Evolutionary conservation across 2,888 invertebrate species (phyloP), one percentile per base, ranked within the genome.

Genomic region (Odontomyia ornata): DNA sequence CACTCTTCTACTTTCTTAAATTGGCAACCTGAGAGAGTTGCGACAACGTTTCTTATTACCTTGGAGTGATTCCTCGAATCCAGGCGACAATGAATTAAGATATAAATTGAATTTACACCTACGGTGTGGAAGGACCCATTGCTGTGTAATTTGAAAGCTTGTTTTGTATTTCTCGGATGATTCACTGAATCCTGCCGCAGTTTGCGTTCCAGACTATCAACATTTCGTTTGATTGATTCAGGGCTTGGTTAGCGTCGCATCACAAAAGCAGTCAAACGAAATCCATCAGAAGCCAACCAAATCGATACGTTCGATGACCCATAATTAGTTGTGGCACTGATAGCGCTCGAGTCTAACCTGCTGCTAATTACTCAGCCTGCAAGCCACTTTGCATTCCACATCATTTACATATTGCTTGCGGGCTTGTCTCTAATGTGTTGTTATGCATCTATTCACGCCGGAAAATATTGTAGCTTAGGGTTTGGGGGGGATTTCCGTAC

Each of bases 151-250:
- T 52, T 7, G 52, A 52, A 52, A 60, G 13, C 21, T 23, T 60
- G 60, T 60, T 25, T 25, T 23, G 7, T 23, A 5, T 18, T 60
- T 60, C 25, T 7, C 11, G 25, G 4, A 21, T 60, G 25, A 60
- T 25, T 60, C 60, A 25, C 9, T 21, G 25, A 60, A 25, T 2
- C 60, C 7, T 13, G n/a, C 5, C 18, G 60, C 23, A 15, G 5
- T 52, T 15, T 25, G 23, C 60, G 1, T 60, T 60, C 23, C 9
- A 25, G 23, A 25, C 60, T 60, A 60, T 60, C 60, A 25, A 25
- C 21, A 60, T 60, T 60, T 13, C 60, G 23, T 23, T 60, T 60
- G 25, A 60, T 60, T 60, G 60, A 60, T 60, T 25, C 52, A 4
- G 18, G 3, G 52, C 52, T 4, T 52, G 18, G 4, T 15, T 9